A percentile compares a stretch with the other conserved stretches of the same genome.
Conservation (phyloP, 2,888 invertebrate genomes). For the Schrankia costaestrigalis region DNA sequence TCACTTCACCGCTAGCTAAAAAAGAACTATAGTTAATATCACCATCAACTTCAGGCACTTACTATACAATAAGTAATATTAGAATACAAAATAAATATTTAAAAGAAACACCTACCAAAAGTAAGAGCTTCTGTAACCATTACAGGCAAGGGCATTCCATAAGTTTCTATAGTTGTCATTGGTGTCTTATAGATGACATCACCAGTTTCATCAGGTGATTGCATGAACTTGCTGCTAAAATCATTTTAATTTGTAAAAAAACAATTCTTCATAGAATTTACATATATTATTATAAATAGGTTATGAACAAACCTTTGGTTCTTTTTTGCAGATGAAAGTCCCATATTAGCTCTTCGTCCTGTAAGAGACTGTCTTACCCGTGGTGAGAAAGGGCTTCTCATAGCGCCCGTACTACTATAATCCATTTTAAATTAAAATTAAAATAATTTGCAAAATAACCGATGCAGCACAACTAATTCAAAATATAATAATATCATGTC, state of each 20-base stretch:
- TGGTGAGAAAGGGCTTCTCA: constrained; percentile 71
- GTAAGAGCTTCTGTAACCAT: constrained; percentile 93
- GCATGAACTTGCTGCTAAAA: constrained; percentile 52
- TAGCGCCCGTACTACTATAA: constrained; percentile 61
- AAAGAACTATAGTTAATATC: too few relatives aligned
- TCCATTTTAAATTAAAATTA: constrained; percentile 43
- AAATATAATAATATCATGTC: too few relatives aligned
- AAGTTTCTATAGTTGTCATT: constrained; percentile 87
- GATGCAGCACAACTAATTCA: constrained; percentile 23
- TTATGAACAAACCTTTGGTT: constrained; percentile 54
- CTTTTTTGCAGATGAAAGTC: constrained; percentile 58
- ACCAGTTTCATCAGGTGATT: constrained; percentile 65
- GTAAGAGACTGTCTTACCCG: constrained; percentile 62
- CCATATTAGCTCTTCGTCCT: constrained; percentile 58
- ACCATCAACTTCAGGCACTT: too few relatives aligned
- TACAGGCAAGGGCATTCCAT: constrained; percentile 91
- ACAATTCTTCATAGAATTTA: not conserved
- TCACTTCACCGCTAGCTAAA: constrained; percentile 78
- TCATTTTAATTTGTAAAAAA: not conserved
- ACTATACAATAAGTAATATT: too few relatives aligned
- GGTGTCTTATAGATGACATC: constrained; percentile 89
- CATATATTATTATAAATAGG: constrained; percentile 10
- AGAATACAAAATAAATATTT: too few relatives aligned
- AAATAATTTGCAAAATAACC: constrained; percentile 24
- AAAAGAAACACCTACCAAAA: constrained; percentile 81